phyloP scores from a whole-genome alignment of 2,113 vertebrate species.

The Alexandromys fortis region DNA sequence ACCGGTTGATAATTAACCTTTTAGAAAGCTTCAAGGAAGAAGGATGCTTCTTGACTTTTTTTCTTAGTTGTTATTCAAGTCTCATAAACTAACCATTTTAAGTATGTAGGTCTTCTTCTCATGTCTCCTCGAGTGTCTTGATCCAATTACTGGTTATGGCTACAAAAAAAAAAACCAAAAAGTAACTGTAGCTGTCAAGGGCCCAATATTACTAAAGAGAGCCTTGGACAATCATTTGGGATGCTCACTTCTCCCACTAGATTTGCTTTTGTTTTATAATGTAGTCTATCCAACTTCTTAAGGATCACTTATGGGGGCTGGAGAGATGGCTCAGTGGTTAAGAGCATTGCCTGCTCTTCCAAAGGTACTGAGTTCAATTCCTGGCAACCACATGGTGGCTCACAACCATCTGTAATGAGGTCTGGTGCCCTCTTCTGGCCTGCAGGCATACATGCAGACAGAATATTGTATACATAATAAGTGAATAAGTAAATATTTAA shows the following conservation, averaged over 20 bases:
- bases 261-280: constrained; percentile 3
- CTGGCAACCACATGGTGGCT: too few relatives aligned
- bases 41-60: not conserved
- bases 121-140: constrained; percentile 15
- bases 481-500: too few relatives aligned
- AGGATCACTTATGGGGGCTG: not conserved
- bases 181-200: not conserved
- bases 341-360: too few relatives aligned
- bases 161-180: not conserved
- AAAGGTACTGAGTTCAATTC: too few relatives aligned
- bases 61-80: constrained; percentile 61
- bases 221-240: not conserved
- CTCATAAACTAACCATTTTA: constrained; percentile 64
- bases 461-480: too few relatives aligned
- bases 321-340: too few relatives aligned
- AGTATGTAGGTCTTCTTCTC: constrained; percentile 56
- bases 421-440: too few relatives aligned
- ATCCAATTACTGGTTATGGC: constrained; percentile 53
- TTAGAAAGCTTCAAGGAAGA: constrained; percentile 70
- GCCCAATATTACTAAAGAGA: not conserved
- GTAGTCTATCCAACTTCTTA: not conserved
- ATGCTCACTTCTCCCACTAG: not conserved
- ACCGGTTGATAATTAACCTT: constrained; percentile 77
- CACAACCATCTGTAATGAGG: too few relatives aligned
- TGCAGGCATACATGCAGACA: too few relatives aligned